Evolutionary conservation across 2,113 vertebrate species (phyloP).

Genomic region (Hystrix brachyura): DNA sequence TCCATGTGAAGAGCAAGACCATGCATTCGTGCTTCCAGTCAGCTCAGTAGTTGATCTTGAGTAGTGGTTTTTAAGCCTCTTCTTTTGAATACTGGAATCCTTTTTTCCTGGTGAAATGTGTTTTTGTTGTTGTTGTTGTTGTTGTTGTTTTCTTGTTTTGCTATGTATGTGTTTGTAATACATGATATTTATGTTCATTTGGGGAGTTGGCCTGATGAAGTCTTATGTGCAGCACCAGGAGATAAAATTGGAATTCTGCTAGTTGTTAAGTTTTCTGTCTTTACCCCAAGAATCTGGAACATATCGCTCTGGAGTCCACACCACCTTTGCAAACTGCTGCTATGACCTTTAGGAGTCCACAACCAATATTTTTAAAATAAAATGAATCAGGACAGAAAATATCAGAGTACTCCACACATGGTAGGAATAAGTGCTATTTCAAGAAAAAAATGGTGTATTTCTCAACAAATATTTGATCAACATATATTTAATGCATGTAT

Average conservation of each 20-base stretch:
- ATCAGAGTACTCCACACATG: neutral
- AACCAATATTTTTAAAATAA: neutral
- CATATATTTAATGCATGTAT: neutral
- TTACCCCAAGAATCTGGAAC: rapidly evolving
- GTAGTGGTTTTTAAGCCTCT: neutral
- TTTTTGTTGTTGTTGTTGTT: neutral
- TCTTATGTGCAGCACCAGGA: neutral
- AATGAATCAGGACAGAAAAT: constrained; percentile 9
- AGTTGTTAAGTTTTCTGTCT: neutral
- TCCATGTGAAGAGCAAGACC: neutral
- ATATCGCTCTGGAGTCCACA: neutral
- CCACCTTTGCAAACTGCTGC: neutral
- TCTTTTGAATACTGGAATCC: neutral
- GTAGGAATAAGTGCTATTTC: neutral
- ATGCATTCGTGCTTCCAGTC: neutral
- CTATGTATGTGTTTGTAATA: neutral
- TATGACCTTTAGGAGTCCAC: neutral
- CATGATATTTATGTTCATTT: neutral
- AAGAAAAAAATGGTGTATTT: neutral
- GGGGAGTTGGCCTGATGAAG: neutral
- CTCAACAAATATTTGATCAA: neutral
- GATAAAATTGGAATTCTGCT: neutral
- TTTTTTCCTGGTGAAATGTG: neutral
- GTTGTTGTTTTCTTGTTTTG: neutral
- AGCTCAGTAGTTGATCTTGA: neutral